Conservation (phyloP, 2,888 invertebrate genomes). For the Octodonta nipae region DNA sequence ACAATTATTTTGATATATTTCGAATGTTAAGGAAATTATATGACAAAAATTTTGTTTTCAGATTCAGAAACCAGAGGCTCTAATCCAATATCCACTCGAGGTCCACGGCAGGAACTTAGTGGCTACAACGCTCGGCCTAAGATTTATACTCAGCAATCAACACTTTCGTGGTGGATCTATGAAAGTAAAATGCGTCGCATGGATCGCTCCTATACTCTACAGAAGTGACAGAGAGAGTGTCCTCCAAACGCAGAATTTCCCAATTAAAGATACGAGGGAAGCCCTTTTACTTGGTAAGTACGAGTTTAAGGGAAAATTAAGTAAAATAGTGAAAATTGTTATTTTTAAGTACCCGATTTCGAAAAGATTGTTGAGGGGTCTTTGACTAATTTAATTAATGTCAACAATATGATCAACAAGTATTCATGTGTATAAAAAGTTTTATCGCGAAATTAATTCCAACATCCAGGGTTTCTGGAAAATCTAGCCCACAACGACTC, state of each 20-base stretch:
- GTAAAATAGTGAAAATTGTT: too few species aligned
- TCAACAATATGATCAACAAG: too few species aligned
- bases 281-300: slow-evolving; percentile 49
- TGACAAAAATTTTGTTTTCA: slow-evolving; percentile 30
- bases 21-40: too few species aligned
- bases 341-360: too few species aligned
- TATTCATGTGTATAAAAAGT: too few species aligned
- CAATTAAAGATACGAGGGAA: slow-evolving; percentile 45
- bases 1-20: too few species aligned
- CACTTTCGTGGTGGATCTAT: slow-evolving; percentile 48
- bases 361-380: too few species aligned
- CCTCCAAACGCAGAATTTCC: slow-evolving; percentile 41
- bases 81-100: slow-evolving; percentile 41
- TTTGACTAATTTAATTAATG: too few species aligned
- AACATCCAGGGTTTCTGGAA: too few species aligned
- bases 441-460: too few species aligned
- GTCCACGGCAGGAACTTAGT: slow-evolving; percentile 45
- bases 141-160: slow-evolving; percentile 40
- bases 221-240: slow-evolving; percentile 46
- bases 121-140: slow-evolving; percentile 44
- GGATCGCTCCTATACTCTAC: slow-evolving; percentile 46
- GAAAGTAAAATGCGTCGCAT: slow-evolving; percentile 48
- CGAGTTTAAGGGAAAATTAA: too few species aligned
- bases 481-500: too few species aligned
- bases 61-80: slow-evolving; percentile 39